Base-by-base conservation (phyloP, 2,113 vertebrate species). In the Pteruthius melanotis region DNA sequence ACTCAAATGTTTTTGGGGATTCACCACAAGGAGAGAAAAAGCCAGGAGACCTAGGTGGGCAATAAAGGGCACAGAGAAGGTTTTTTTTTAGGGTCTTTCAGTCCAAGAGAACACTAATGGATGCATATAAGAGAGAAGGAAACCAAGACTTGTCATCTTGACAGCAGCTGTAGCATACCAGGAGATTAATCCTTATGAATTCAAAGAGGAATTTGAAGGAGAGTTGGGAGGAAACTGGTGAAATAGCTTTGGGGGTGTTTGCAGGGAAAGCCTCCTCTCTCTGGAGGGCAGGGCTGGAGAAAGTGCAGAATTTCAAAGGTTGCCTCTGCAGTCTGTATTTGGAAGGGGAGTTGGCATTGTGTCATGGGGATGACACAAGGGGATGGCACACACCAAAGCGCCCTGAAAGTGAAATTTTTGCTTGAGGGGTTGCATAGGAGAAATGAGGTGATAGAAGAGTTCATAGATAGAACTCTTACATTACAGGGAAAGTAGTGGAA, bases 311-410 rank as follows among this genome's bases (percentile, higher is more conserved):
- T 91, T 87, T 93, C 57, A 21, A 42, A 70, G 30, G 49, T 21
- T 63, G 23, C 7, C 21, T 64, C 44, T 68, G 39, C 0, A 1
- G 61, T 24, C 31, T 59, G 30, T 44, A 71, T 37, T 17, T 76
- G 37, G 53, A 57, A 59, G 35, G 60, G 24, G 27, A 60, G 19
- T 22, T 44, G 27, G 7, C 6, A 2, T 9, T 27, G 21, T 57
- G 53, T 28, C 40, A 4, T 0, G 0, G 31, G 6, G 28, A 40
- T n/a, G 57, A 19, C 33, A 39, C 19, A 10, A n/a, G 0, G 31
- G 6, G 28, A 40, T n/a, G 57, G 22, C 33, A 39, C 19, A 10
- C 33, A 22, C 21, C 17, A n/a, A 63, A 71, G 27, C 52, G 19
- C 5, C 49, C 57, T 60, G 53, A 22, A 66, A 81, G 21, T 7